Percentiles rank a stretch among this genome's conserved stretches.
Evolutionary conservation across 1,140 invertebrate species (phyloP).

Genomic region (Leptopilina boulardi): DNA sequence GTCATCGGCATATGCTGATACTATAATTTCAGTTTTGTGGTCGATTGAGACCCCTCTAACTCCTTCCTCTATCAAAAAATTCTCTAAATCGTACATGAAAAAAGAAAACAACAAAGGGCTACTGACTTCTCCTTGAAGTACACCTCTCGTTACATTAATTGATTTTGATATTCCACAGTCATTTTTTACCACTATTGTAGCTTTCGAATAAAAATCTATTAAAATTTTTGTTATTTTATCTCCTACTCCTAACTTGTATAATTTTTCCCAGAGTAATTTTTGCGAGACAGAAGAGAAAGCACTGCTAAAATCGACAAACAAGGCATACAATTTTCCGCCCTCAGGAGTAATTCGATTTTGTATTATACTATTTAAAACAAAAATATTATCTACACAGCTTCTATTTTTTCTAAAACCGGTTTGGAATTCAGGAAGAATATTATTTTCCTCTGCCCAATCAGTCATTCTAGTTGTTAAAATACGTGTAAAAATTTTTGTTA

Average conservation of each 20-base stretch:
- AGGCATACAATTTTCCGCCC: background rate
- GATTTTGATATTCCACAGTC: background rate
- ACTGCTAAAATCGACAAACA: slow-evolving; percentile 14
- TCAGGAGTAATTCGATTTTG: background rate
- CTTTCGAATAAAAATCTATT: background rate
- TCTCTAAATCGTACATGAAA: slow-evolving; percentile 48
- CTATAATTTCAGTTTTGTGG: slow-evolving; percentile 36
- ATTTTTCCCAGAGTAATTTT: background rate
- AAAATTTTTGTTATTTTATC: slow-evolving; percentile 7
- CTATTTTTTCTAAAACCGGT: background rate
- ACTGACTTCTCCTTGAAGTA: slow-evolving; percentile 48
- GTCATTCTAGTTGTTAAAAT: background rate
- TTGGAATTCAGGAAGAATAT: background rate
- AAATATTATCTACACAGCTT: slow-evolving; percentile 8
- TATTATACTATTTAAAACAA: background rate
- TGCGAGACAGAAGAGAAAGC: background rate
- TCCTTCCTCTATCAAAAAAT: slow-evolving; percentile 43
- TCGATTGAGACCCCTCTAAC: slow-evolving; percentile 41
- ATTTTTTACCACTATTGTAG: slow-evolving; percentile 27
- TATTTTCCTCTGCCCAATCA: background rate
- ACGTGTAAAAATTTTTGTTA: background rate
- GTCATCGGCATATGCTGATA: slow-evolving; percentile 52
- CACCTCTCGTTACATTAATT: slow-evolving; percentile 34
- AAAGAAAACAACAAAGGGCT: slow-evolving; percentile 48
- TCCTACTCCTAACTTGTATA: background rate